A percentile compares a stretch with the other conserved stretches of the same genome.
Evolutionary conservation across 2,113 vertebrate species (phyloP).

Genomic region (Octodon degus): DNA sequence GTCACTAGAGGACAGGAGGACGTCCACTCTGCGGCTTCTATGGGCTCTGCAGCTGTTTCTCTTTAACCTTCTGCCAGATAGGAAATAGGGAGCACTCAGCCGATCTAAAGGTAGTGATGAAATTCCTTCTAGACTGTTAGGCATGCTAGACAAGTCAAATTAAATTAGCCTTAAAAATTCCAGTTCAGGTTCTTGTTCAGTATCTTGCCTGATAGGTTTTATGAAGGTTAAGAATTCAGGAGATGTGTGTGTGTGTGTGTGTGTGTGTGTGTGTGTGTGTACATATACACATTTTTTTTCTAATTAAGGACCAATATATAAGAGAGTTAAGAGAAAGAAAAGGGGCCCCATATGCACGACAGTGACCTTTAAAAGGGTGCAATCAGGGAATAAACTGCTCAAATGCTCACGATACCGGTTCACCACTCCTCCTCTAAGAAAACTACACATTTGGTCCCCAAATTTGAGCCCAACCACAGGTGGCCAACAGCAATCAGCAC

Average conservation of each 20-base stretch:
- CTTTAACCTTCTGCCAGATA: not conserved
- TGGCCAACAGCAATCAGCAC: not conserved
- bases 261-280: not conserved
- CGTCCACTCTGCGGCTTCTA: not conserved
- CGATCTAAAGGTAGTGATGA: slow-evolving; percentile 13
- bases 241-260: not conserved
- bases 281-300: not conserved
- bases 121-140: not conserved
- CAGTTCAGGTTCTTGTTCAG: not conserved
- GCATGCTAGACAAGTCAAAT: slow-evolving; percentile 1
- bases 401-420: not conserved
- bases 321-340: not conserved
- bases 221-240: not conserved
- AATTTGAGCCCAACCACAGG: not conserved
- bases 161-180: slow-evolving; percentile 10
- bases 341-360: not conserved
- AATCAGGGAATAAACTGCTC: not conserved
- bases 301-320: not conserved
- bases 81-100: not conserved
- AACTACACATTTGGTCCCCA: not conserved
- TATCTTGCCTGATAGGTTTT: not conserved
- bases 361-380: not conserved
- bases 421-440: not conserved
- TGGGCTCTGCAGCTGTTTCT: not conserved
- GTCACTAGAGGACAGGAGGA: not conserved